A percentile compares a stretch with the other conserved stretches of the same genome.
phyloP scores from a whole-genome alignment of 2,113 vertebrate species.

The Scopus umbretta region DNA sequence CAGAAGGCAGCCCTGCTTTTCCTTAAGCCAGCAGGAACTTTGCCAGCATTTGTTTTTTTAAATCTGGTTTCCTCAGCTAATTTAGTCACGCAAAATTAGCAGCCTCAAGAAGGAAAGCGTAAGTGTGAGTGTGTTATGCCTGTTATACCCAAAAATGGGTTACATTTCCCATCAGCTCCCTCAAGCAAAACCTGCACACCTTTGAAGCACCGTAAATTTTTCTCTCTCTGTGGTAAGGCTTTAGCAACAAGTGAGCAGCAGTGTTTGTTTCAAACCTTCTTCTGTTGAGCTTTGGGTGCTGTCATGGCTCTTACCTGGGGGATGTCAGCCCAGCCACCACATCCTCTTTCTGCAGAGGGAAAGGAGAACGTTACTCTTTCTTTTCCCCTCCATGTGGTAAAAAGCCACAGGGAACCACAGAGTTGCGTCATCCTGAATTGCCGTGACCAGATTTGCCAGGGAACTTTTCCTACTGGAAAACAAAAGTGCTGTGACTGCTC shows the following conservation, averaged over 20 bases:
- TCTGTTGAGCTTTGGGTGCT: neutral
- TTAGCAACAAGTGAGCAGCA: neutral
- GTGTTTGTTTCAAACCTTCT: neutral
- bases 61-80: neutral
- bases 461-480: neutral
- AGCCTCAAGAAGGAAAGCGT: neutral
- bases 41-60: neutral
- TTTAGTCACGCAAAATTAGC: neutral
- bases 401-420: neutral
- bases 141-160: neutral
- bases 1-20: neutral
- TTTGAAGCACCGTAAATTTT: neutral
- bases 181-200: neutral
- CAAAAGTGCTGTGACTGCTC: accelerated
- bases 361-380: neutral
- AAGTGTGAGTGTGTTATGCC: neutral
- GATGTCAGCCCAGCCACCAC: neutral
- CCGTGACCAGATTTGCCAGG: neutral
- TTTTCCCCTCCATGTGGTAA: neutral
- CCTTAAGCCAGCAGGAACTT: neutral
- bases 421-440: neutral
- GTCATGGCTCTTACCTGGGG: neutral
- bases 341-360: neutral
- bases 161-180: neutral
- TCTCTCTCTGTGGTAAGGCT: neutral